Evolutionary conservation across 2,797 vertebrate species (phyloP), one percentile per base, ranked within the genome.

Genomic region (Aviceda cuculoides): DNA sequence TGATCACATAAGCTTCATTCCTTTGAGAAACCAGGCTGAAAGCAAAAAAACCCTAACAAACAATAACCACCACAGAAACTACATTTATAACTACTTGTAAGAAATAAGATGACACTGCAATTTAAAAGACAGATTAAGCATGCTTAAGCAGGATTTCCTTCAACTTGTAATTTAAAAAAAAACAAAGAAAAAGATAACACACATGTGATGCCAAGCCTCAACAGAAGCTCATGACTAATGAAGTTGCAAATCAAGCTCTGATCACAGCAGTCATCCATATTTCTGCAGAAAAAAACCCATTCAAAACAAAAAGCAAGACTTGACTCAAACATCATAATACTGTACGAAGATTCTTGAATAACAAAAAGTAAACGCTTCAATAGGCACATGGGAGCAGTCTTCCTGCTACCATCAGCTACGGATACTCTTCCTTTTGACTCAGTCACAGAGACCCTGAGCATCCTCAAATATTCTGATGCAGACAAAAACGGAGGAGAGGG

Each of bases 131-230:
- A 85, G 47, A 90, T 65, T 63, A 66, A 95, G 70, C 33, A 24
- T 80, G 94, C 77, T 96, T 94, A 91, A 97, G 92, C 82, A 96
- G 72, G 94, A 97, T 91, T 97, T 93, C 86, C 56, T 75, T 62
- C 96, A 96, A 96, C 68, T 78, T 94, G 58, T 92, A 96, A 97
- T 85, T 96, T 83, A 42, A 90, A 96, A 95, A 94, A 95, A 89
- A 88, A 42, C 26, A 71, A 86, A 81, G 26, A n/a, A 37, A 53
- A 91, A 95, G 70, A 87, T 92, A 92, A 89, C 84, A 96, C 84
- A 96, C 89, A 93, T 37, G 81, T 87, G 89, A 93, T 12, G 63
- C 67, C 91, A 94, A 63, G 58, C 68, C 75, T 82, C 83, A 81
- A 92, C 87, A 85, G 90, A 96, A 97, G 79, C 62, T 74, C 44